Evolutionary conservation across 2,797 vertebrate species (phyloP).

Genomic region (Sebastes nivosus): DNA sequence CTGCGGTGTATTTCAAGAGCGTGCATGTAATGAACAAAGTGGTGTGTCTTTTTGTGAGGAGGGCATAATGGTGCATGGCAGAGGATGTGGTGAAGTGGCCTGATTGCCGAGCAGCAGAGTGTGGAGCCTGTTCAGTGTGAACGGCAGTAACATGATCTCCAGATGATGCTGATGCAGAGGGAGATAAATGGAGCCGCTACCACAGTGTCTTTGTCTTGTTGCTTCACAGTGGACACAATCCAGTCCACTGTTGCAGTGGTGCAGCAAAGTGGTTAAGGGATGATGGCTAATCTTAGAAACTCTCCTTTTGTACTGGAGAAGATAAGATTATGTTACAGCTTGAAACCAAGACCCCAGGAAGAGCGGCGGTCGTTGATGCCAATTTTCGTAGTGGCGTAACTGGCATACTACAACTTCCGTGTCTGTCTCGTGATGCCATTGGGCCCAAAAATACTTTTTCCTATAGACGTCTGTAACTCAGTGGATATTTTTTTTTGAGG

Average conservation of each 20-base stretch:
- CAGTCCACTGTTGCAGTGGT: background rate
- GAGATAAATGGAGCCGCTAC: slow-evolving; percentile 30
- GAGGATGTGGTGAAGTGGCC: slow-evolving; percentile 68
- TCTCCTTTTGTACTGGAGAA: background rate
- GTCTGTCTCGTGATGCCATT: no score
- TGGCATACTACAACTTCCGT: no score
- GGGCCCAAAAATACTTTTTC: no score
- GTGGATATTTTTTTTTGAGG: no score
- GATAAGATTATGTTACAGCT: background rate
- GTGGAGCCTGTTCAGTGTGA: slow-evolving; percentile 39
- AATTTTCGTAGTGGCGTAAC: no score
- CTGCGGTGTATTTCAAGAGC: slow-evolving; percentile 6
- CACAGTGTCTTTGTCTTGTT: slow-evolving; percentile 1
- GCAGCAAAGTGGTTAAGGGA: background rate
- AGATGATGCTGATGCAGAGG: slow-evolving; percentile 29
- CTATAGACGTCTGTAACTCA: no score
- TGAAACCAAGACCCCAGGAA: background rate
- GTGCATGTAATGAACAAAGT: slow-evolving; percentile 28
- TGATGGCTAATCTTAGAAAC: background rate
- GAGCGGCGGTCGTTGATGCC: no score
- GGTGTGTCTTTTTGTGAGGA: slow-evolving; percentile 7
- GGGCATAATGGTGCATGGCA: slow-evolving; percentile 23
- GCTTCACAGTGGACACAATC: background rate
- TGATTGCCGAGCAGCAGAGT: slow-evolving; percentile 47
- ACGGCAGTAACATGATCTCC: slow-evolving; percentile 39